These are phyloP conservation scores for Cataglyphis cursor DNA, from an alignment of 2,888 invertebrate species.

Conservation along the genomic window DNA sequence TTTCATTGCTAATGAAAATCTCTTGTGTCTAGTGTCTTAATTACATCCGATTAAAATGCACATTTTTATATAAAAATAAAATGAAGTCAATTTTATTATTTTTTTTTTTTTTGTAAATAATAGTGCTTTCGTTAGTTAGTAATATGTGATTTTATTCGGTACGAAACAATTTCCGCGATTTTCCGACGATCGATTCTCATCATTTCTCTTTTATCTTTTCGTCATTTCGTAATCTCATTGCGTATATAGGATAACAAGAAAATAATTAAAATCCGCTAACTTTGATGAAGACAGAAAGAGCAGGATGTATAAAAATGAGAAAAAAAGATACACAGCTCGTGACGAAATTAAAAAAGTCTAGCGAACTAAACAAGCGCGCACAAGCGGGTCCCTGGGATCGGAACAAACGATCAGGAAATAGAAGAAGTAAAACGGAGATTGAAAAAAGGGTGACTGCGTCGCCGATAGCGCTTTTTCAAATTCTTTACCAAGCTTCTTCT, in stretches of 20 bases:
- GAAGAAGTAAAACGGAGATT: constrained; percentile 61
- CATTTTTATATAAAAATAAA: background rate
- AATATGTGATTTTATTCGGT: background rate
- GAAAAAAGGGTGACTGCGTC: constrained; percentile 56
- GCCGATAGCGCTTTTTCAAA: constrained; percentile 38
- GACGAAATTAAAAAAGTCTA: constrained; percentile 40
- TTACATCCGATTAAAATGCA: background rate
- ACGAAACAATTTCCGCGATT: background rate
- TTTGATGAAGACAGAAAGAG: background rate
- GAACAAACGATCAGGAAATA: constrained; percentile 56
- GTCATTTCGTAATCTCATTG: background rate
- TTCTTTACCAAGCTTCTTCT: constrained; percentile 27
- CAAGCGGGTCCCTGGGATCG: constrained; percentile 28
- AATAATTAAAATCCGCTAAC: constrained; percentile 4
- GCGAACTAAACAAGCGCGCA: constrained; percentile 23
- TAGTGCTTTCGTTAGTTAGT: background rate
- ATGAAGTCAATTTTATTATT: background rate
- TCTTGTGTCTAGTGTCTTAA: background rate
- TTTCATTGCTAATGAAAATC: constrained; percentile 29
- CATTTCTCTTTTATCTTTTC: background rate
- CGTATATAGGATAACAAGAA: background rate
- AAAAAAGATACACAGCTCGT: background rate
- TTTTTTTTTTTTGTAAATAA: background rate
- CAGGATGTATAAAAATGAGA: background rate
- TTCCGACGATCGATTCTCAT: background rate